Evolutionary conservation across 2,113 vertebrate genomes (phyloP).

Genomic region (Xiphophorus maculatus): DNA sequence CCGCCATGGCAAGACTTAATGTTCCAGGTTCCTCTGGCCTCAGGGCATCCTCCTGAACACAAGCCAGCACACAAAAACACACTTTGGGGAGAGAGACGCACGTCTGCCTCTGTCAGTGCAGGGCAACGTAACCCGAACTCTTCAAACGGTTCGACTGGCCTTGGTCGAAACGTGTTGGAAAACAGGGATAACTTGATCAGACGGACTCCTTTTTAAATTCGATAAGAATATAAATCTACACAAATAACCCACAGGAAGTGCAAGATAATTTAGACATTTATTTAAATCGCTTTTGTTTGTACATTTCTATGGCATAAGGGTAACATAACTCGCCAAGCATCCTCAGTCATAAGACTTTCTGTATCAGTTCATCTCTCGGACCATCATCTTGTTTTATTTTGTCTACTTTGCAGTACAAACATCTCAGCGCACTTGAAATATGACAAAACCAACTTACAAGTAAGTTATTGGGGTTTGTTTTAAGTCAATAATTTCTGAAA

Average conservation of each 20-base stretch:
- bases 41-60: constrained; percentile 60
- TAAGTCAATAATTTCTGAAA: no score
- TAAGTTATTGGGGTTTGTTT: no score
- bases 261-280: neutral
- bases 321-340: no score
- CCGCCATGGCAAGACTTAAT: constrained; percentile 63
- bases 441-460: no score
- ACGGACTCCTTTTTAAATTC: constrained; percentile 7
- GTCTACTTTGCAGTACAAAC: no score
- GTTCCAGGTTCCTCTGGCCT: constrained; percentile 73
- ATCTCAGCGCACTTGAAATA: no score
- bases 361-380: no score
- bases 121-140: constrained; percentile 23
- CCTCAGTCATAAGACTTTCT: no score
- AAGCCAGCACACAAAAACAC: constrained; percentile 41
- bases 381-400: no score
- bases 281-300: neutral
- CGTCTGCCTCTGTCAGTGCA: constrained; percentile 46
- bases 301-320: no score
- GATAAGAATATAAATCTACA: neutral
- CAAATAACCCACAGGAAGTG: neutral
- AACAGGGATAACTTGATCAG: constrained; percentile 2
- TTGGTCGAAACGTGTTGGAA: constrained; percentile 5
- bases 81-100: constrained; percentile 48
- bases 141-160: constrained; percentile 28